A percentile compares a stretch with the other conserved stretches of the same genome.
Conservation (phyloP, 2,797 vertebrate genomes). For the Clarias fuscus region DNA sequence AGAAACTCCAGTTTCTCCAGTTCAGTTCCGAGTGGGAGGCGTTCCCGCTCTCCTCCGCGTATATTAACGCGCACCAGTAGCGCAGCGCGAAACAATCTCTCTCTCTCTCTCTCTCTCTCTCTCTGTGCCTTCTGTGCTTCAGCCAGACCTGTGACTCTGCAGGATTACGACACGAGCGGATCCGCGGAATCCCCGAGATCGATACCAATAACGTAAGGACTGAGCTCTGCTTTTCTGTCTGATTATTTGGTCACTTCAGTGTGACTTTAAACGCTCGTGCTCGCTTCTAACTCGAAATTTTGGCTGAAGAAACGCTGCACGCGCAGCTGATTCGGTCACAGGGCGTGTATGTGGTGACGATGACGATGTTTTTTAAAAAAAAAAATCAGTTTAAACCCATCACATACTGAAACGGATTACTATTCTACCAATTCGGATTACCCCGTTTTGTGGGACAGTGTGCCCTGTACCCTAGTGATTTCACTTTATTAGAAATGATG, state of each 20-base stretch:
- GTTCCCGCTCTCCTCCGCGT: slow-evolving; percentile 54
- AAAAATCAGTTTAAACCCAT: background rate
- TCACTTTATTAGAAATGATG: background rate
- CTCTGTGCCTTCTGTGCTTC: slow-evolving; percentile 33
- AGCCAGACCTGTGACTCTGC: background rate
- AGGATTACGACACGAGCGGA: slow-evolving; percentile 11
- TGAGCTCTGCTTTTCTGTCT: background rate
- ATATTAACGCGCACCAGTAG: slow-evolving; percentile 62
- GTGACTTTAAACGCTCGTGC: background rate
- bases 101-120: slow-evolving; percentile 31
- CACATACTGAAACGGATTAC: background rate
- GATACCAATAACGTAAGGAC: slow-evolving; percentile 25
- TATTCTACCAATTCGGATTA: slow-evolving; percentile 1
- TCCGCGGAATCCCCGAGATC: slow-evolving; percentile 6
- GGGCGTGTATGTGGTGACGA: slow-evolving; percentile 1
- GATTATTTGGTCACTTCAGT: background rate
- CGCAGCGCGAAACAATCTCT: slow-evolving; percentile 5
- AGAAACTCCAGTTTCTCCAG: slow-evolving; percentile 41
- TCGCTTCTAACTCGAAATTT: background rate
- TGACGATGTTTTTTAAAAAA: no score
- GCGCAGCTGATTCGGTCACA: background rate
- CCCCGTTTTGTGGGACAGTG: background rate
- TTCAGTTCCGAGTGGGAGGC: slow-evolving; percentile 55
- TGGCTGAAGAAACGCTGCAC: background rate
- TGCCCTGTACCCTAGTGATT: background rate